Conservation (phyloP, 2,888 invertebrate genomes). For the Microplitis manilae region DNA sequence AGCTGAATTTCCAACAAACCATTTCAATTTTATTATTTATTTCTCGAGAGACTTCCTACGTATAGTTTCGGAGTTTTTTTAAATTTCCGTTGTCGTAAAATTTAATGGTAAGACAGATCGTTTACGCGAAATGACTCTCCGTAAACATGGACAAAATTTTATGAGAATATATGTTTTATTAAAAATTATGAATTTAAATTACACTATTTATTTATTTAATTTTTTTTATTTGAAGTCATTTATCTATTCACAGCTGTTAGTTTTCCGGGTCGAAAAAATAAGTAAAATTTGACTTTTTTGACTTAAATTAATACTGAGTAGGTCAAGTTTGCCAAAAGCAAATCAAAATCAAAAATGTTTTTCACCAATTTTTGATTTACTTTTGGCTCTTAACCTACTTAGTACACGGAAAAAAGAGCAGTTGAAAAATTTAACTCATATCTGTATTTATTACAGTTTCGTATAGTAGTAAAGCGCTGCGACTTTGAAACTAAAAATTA, state of each 20-base stretch:
- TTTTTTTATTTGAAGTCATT: neutral
- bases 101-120: neutral
- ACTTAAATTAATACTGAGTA: too few relatives aligned
- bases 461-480: too few relatives aligned
- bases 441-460: too few relatives aligned
- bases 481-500: too few relatives aligned
- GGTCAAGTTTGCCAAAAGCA: too few relatives aligned
- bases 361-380: too few relatives aligned
- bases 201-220: neutral
- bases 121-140: neutral
- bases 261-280: too few relatives aligned
- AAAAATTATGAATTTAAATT: neutral
- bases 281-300: too few relatives aligned
- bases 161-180: neutral
- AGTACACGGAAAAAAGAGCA: too few relatives aligned
- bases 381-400: too few relatives aligned
- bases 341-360: too few relatives aligned
- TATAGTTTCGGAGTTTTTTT: neutral
- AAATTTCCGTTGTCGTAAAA: neutral
- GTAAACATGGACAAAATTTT: neutral
- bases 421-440: too few relatives aligned
- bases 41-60: neutral
- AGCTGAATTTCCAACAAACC: neutral
- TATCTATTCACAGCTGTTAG: neutral
- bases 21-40: conserved; percentile 11